Percentiles rank a stretch among this genome's conserved stretches.
Conservation (phyloP, 1,140 invertebrate genomes). For the Pseudomyrmex flavicornis region DNA sequence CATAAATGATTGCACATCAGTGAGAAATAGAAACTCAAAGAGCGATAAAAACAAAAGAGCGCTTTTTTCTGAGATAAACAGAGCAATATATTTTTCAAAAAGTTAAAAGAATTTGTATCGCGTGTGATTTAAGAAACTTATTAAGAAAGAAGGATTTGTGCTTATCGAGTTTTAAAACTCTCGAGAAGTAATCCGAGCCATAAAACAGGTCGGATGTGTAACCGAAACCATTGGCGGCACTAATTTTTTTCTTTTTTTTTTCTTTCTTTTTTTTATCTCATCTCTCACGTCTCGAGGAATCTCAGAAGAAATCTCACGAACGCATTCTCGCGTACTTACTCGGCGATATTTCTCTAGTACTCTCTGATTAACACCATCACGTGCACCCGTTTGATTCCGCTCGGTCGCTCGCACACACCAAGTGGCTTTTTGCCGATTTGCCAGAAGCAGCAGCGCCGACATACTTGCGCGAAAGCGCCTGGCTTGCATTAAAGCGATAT, state of each 20-base stretch:
- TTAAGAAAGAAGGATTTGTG: too few species aligned
- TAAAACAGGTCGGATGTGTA: not conserved
- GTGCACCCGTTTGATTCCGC: slow-evolving; percentile 30
- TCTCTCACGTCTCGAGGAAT: not conserved
- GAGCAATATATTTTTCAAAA: too few species aligned
- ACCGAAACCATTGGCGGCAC: not conserved
- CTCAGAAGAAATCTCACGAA: slow-evolving; percentile 6
- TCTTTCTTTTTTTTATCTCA: not conserved
- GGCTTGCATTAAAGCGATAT: slow-evolving; percentile 47
- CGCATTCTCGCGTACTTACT: slow-evolving; percentile 28
- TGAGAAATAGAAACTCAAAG: too few species aligned
- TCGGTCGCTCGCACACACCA: slow-evolving; percentile 5
- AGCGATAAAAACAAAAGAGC: too few species aligned
- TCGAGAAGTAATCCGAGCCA: not conserved
- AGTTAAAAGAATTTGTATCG: too few species aligned
- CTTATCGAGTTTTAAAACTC: too few species aligned
- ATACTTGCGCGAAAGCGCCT: slow-evolving; percentile 30
- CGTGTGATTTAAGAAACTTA: too few species aligned
- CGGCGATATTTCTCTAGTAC: slow-evolving; percentile 37
- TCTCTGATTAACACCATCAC: slow-evolving; percentile 59
- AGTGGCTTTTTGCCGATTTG: slow-evolving; percentile 55
- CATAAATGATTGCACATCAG: not conserved
- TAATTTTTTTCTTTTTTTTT: too few species aligned
- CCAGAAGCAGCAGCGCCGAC: not conserved
- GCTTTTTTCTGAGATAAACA: too few species aligned